Evolutionary conservation across 2,113 vertebrate genomes (phyloP), one percentile per base, ranked within the genome.

Genomic region (Elachura formosa): DNA sequence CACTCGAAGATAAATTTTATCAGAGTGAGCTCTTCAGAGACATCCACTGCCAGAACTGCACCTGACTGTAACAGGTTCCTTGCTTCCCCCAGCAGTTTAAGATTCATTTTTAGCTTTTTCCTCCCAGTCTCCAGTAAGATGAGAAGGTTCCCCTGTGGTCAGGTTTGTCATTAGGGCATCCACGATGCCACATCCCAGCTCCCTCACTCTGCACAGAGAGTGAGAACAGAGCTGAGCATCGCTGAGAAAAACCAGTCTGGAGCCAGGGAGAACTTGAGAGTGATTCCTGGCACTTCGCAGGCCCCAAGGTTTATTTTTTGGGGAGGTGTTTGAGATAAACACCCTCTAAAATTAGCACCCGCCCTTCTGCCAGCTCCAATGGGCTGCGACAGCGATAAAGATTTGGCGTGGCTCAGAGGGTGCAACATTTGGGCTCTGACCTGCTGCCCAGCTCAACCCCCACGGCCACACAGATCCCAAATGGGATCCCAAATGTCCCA

Each of bases 321-420:
- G 55, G 66, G 29, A 45, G 24, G 71, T 48, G 80, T 84, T 73
- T 38, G 84, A 84, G 75, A 72, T 18, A 92, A 95, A 84, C 66
- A 75, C 84, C 92, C 74, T 71, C 94, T 94, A 94, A 96, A 96
- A 93, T 94, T 93, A 96, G 92, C 64, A n/a, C 5, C 69, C 40
- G 52, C 51, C 87, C 68, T 58, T 17, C 88, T 82, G 78, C 75
- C 92, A 93, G 83, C 67, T 62, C 85, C 90, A 90, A 34, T 6
- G 41, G 67, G 82, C 82, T 40, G 56, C 8, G 2, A 6, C 34
- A 7, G 4, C 0, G 46, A 81, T 28, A 84, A 77, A 33, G 80
- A 7, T 81, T 34, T 62, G 51, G 81, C 28, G 1, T 48, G 84
- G 77, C 58, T 67, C 73, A 63, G 43, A 80, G 36, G 88, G 73